Percentiles rank a stretch among this genome's conserved stretches.
These are phyloP conservation scores for Stichodactyla helianthus DNA, from an alignment of 64 coral and sea anemone species.

Conservation along the genomic window DNA sequence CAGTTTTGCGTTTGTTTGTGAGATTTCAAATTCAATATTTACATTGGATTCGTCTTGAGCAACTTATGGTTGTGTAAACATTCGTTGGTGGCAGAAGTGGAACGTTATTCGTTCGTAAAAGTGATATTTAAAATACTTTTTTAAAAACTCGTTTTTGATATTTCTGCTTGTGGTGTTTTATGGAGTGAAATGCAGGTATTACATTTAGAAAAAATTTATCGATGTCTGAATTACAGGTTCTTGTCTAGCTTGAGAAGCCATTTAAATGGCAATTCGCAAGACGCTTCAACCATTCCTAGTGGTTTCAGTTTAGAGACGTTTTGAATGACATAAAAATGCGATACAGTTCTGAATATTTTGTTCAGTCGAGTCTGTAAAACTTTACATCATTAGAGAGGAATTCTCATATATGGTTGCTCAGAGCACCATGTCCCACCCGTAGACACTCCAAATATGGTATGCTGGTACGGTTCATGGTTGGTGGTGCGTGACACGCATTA, in stretches of 20 bases:
- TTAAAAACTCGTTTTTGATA: neutral
- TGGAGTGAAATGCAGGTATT: neutral
- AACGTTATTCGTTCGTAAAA: neutral
- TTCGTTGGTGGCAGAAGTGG: neutral
- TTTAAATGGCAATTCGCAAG: neutral
- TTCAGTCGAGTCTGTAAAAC: neutral
- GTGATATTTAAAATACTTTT: neutral
- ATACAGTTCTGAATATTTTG: neutral
- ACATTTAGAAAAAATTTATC: neutral
- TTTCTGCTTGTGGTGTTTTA: neutral
- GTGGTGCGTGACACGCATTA: constrained; percentile 8
- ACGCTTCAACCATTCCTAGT: neutral
- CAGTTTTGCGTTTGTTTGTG: neutral
- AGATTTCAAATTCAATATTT: too few species aligned
- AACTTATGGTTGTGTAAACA: neutral
- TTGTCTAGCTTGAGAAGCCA: neutral
- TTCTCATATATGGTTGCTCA: neutral
- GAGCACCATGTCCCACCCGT: constrained; percentile 3
- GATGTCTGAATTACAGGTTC: neutral
- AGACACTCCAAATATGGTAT: neutral
- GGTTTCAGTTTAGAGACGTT: neutral
- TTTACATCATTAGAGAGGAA: neutral
- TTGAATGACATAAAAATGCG: neutral
- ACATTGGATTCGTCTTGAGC: neutral
- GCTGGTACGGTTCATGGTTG: constrained; percentile 4